Base-by-base conservation (phyloP, 2,797 vertebrate species). In the Enteromius radiatus region DNA sequence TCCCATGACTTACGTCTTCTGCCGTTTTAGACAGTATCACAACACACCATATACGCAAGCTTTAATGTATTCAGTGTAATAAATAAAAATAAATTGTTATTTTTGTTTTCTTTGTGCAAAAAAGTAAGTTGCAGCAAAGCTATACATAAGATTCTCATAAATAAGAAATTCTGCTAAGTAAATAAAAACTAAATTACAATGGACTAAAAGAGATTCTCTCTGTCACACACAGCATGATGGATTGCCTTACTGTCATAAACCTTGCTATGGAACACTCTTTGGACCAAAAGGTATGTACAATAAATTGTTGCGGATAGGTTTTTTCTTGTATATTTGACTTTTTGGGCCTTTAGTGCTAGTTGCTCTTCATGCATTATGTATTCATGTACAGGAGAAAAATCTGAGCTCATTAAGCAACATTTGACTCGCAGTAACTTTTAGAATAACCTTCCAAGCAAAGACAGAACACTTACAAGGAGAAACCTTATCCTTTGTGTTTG, bases 201-300 rank as follows among this genome's bases (percentile, higher is more conserved):
- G 19, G 17, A 49, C 14, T 79, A 21, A n/a, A 63, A 36, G 28
- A 64, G 64, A 52, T n/a, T 41, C 7, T 81, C 1, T 84, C 28
- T 84, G 21, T 78, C 5, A 61, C 70, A 76, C 45, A 71, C 87
- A 91, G 90, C 90, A 91, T 49, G 85, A 90, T 31, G 90, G 90
- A 77, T 81, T 87, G 76, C 90, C 90, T 0, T 91, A 90, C 78
- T 91, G 90, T 76, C 89, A 91, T 71, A 90, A 89, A 68, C 90
- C 90, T 21, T 91, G 90, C 75, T 91, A 91, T 2, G 90, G 84
- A 64, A 91, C 90, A 43, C 86, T 91, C 41, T 91, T 91, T 81
- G 90, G 90, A 84, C 90, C 90, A 54, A 91, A 91, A 90, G 90
- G 90, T 91, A 84, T 26, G 69, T 49, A 71, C 19, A 4, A 47